Evolutionary conservation across 2,797 vertebrate genomes (phyloP), one percentile per base, ranked within the genome.

Genomic region (Muscicapa striata): DNA sequence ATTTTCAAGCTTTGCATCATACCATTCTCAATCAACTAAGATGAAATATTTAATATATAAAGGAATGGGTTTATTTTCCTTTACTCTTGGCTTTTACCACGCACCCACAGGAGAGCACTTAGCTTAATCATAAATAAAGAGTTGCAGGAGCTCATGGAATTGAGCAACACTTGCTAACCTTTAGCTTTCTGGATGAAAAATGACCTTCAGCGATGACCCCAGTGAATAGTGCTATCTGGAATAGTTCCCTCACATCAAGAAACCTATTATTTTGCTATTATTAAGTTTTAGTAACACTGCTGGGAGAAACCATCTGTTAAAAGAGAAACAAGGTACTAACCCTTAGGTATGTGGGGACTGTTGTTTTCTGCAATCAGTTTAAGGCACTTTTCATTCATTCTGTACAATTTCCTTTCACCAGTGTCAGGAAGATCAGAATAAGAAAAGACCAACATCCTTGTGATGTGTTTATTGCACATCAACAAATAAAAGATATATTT

Each of bases 401-500:
- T 66, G 30, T 72, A 63, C 79, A 54, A 84, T 80, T 94, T 87
- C 87, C 75, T 91, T 96, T 95, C 82, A 91, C 10, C 34, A 77
- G 20, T 67, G 78, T 87, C 75, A 94, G 66, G 73, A 95, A 90
- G 58, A 94, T 48, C 87, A 90, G 72, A 94, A 89, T 91, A 93
- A 95, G 94, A 95, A 95, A 94, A 92, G 84, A 27, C 48, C 18
- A 45, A 57, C 43, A 70, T 43, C 88, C 74, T 75, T 86, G 89
- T 87, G 72, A 89, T 83, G 84, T 93, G 84, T 93, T 95, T 95
- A 92, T 94, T 87, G 89, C 89, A 84, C 90, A 87, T 74, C 74
- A 81, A 46, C 91, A 92, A 96, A 94, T 93, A 89, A 94, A 95
- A 92, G 89, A 91, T 82, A 78, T 74, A 95, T 95, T 95, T 96